These are phyloP conservation scores for Sussaba pulchella DNA, from an alignment of 2,888 invertebrate genomes.

Conservation along the genomic window DNA sequence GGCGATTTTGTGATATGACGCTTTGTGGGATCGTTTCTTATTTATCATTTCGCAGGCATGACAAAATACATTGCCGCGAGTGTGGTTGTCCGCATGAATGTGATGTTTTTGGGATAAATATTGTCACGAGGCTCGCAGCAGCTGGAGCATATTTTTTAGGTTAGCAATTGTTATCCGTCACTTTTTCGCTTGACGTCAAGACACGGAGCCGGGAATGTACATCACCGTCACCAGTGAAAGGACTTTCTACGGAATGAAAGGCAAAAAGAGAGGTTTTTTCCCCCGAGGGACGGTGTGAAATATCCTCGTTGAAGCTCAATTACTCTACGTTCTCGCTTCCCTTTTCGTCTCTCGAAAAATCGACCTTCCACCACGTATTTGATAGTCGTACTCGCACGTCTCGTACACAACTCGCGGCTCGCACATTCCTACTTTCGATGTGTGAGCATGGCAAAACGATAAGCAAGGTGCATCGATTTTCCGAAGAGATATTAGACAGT, in stretches of 20 bases:
- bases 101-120: not conserved
- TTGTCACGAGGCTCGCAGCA: not conserved
- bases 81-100: too few species aligned
- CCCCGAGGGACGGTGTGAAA: not conserved
- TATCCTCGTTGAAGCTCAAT: constrained; percentile 15
- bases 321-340: constrained; percentile 4
- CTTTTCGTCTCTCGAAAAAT: constrained; percentile 36
- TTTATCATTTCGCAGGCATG: too few species aligned
- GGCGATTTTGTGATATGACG: too few species aligned
- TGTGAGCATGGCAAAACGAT: not conserved
- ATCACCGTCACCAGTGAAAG: constrained; percentile 1
- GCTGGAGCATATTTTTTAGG: not conserved
- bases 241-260: constrained; percentile 3
- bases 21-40: too few species aligned
- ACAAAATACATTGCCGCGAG: too few species aligned
- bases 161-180: constrained; percentile 12
- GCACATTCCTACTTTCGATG: not conserved
- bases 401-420: not conserved
- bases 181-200: constrained; percentile 6
- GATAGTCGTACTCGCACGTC: not conserved
- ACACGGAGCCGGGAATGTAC: not conserved
- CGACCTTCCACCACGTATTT: constrained; percentile 18
- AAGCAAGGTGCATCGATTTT: constrained; percentile 51
- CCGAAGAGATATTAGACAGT: constrained; percentile 41
- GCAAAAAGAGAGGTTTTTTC: constrained; percentile 7